Percentiles rank a stretch among this genome's conserved stretches.
Conservation (phyloP, 37 sponge, comb jelly and placozoan genomes). For the Ephydatia muelleri region DNA sequence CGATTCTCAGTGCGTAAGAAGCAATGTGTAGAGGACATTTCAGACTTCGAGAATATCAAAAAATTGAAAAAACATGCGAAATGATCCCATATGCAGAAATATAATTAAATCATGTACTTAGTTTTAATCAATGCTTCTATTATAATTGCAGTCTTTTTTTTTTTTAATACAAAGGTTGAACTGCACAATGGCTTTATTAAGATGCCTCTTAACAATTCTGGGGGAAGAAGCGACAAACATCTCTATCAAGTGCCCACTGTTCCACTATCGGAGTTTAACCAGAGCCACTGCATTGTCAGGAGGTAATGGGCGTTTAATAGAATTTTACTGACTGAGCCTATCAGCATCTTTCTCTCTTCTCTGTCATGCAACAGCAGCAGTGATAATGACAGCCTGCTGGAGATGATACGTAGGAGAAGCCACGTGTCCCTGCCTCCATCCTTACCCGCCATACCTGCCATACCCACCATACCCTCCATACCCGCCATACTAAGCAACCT, state of each 20-base stretch:
- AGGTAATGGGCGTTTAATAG: background rate
- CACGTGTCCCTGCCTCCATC: background rate
- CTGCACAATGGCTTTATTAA: background rate
- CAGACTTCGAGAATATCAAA: no score
- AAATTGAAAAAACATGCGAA: no score
- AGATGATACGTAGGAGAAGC: slow-evolving; percentile 20
- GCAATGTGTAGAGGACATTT: no score
- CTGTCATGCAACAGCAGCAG: background rate
- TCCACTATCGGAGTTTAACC: background rate
- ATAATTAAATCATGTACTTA: background rate
- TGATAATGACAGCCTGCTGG: slow-evolving; percentile 33
- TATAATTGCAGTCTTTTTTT: background rate
- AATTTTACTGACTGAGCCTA: background rate
- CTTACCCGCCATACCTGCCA: background rate
- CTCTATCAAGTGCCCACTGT: background rate
- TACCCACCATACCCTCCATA: background rate
- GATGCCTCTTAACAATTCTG: background rate
- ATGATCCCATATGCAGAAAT: no score
- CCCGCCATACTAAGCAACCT: slow-evolving; percentile 6
- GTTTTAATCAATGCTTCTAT: background rate
- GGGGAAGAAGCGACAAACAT: background rate
- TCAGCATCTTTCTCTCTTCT: background rate
- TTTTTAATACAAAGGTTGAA: background rate
- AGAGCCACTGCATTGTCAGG: background rate
- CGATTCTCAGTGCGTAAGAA: no score